Evolutionary conservation across 2,888 invertebrate genomes (phyloP), one percentile per base, ranked within the genome.

Genomic region (Iselma pallidipennis): DNA sequence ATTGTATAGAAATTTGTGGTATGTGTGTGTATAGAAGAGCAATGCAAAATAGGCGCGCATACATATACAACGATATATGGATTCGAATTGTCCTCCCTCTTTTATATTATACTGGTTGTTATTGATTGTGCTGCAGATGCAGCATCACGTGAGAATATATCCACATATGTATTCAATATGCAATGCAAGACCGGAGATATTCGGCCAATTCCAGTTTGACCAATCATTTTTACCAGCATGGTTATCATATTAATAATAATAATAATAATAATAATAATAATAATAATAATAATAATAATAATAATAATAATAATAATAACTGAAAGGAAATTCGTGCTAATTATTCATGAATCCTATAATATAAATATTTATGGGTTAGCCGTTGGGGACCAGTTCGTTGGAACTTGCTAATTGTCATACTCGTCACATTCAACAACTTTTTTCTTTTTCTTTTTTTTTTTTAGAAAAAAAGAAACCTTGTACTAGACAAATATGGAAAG

Each of bases 41-140:
- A n/a, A n/a, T n/a, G n/a, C n/a, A n/a, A n/a, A n/a, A n/a, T n/a
- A n/a, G n/a, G n/a, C n/a, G n/a, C n/a, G n/a, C n/a, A n/a, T n/a
- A n/a, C n/a, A n/a, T n/a, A n/a, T n/a, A n/a, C n/a, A n/a, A n/a
- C n/a, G n/a, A n/a, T n/a, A n/a, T n/a, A n/a, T n/a, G n/a, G n/a
- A n/a, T n/a, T n/a, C n/a, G n/a, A n/a, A n/a, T n/a, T n/a, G n/a
- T n/a, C n/a, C n/a, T n/a, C n/a, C n/a, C n/a, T n/a, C n/a, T n/a
- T n/a, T n/a, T n/a, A 66, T 62, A 69, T 71, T 70, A 67, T 71
- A 74, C 72, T 68, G 74, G 72, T 74, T 74, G 72, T 70, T 71
- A 68, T 70, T n/a, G n/a, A n/a, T n/a, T n/a, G n/a, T 71, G 70
- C 67, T 71, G 71, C 74, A 71, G 71, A 72, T 73, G 73, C 72